Percentiles rank a stretch among this genome's conserved stretches.
These are phyloP conservation scores for Kryptopterus vitreolus DNA, from an alignment of 2,797 vertebrate genomes.

Conservation along the genomic window DNA sequence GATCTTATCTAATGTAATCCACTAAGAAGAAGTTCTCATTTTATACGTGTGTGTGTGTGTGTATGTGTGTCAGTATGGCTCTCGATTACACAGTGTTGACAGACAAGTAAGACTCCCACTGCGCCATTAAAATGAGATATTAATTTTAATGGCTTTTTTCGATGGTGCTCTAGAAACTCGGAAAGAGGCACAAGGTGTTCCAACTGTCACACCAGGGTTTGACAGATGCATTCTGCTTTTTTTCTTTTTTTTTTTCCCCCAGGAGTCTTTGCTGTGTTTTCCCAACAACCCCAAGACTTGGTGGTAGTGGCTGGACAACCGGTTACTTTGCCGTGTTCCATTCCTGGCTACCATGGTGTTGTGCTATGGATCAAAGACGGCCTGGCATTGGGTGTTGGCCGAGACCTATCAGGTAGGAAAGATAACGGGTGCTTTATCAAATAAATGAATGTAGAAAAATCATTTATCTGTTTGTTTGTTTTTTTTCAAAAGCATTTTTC, in stretches of 20 bases:
- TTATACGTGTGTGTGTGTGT: constrained; percentile 48
- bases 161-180: constrained; percentile 25
- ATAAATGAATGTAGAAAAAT: not conserved
- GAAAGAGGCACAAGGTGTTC: constrained; percentile 29
- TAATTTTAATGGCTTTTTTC: constrained; percentile 41
- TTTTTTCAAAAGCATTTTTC: no score
- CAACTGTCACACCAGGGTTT: not conserved
- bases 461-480: not conserved
- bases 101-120: constrained; percentile 60
- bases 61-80: constrained; percentile 50
- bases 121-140: constrained; percentile 44
- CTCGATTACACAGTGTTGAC: constrained; percentile 65
- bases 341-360: constrained; percentile 90
- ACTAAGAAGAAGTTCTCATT: constrained; percentile 20
- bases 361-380: constrained; percentile 98
- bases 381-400: constrained; percentile 89
- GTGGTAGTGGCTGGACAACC: constrained; percentile 94
- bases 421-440: not conserved
- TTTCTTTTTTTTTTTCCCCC: not conserved
- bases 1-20: constrained; percentile 41
- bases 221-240: not conserved
- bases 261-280: constrained; percentile 88
- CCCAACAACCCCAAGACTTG: constrained; percentile 96
- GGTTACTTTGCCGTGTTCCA: constrained; percentile 89
- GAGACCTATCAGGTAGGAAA: constrained; percentile 88